Conservation (phyloP, 2,113 vertebrate species). For the Prunella himalayana region DNA sequence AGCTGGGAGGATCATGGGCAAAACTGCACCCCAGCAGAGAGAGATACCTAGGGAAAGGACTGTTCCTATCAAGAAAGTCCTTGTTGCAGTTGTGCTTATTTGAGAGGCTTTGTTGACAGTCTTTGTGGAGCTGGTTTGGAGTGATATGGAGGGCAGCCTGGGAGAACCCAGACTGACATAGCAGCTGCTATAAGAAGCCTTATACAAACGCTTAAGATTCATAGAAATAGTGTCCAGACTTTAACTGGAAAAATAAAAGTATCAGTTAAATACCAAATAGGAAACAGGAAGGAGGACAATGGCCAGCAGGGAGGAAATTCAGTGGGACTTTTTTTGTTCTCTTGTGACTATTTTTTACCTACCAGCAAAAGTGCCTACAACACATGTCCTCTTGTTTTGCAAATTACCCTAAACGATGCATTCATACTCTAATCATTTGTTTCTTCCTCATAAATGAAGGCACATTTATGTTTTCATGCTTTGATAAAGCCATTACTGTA, state of each 20-base stretch:
- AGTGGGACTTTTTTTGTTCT: not conserved
- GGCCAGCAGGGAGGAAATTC: not conserved
- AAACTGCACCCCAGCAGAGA: not conserved
- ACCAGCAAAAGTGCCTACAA: not conserved
- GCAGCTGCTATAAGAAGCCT: not conserved
- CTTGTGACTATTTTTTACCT: not conserved
- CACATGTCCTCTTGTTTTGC: not conserved
- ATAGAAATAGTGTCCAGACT: not conserved
- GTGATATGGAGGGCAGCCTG: not conserved
- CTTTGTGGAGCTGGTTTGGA: not conserved
- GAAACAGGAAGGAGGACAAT: not conserved
- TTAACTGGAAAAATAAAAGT: not conserved
- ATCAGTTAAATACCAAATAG: not conserved
- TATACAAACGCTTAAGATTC: not conserved
- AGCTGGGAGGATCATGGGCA: not conserved
- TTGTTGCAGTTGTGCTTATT: not conserved
- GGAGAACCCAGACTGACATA: not conserved
- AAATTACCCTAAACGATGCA: not conserved
- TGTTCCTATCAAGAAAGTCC: not conserved
- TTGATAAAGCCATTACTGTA: slow-evolving; percentile 23
- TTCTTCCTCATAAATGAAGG: slow-evolving; percentile 36
- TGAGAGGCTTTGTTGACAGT: not conserved
- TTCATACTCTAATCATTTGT: slow-evolving; percentile 43
- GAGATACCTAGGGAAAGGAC: not conserved
- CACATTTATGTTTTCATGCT: not conserved